These are phyloP conservation scores for Zaprionus lineosus DNA, from an alignment of 2,888 invertebrate genomes.

Conservation along the genomic window DNA sequence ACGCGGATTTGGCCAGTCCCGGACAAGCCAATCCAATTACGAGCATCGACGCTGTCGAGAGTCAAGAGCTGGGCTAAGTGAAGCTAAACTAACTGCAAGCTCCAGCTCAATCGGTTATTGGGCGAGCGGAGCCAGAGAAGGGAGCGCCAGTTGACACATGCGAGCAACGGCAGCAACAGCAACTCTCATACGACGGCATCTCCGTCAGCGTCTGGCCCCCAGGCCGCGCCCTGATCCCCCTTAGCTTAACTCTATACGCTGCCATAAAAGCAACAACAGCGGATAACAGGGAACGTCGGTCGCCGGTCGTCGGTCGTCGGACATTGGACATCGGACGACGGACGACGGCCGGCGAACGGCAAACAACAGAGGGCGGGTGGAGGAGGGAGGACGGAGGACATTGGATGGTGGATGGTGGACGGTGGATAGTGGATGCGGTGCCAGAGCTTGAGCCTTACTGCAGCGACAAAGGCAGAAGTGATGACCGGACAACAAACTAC, in stretches of 20 bases:
- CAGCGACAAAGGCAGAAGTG: conserved; percentile 75
- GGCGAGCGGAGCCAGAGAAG: conserved; percentile 13
- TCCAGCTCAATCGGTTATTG: conserved; percentile 13
- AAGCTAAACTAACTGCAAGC: conserved; percentile 48
- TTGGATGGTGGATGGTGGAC: background rate
- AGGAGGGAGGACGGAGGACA: background rate
- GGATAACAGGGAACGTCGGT: too few relatives aligned
- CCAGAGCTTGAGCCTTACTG: conserved; percentile 1
- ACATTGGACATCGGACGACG: too few relatives aligned
- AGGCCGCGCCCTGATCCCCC: conserved; percentile 13
- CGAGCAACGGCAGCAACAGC: conserved; percentile 28
- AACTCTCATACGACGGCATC: conserved; percentile 17
- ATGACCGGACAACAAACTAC: conserved; percentile 81
- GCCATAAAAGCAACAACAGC: conserved; percentile 73
- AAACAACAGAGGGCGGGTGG: conserved; percentile 1
- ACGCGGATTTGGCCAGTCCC: conserved; percentile 1
- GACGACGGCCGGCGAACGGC: too few relatives aligned
- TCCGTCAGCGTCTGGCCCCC: conserved; percentile 9
- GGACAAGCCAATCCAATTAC: conserved; percentile 56
- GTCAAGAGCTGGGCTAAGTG: conserved; percentile 50
- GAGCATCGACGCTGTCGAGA: conserved; percentile 27
- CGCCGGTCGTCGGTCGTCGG: too few relatives aligned
- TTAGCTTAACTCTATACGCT: conserved; percentile 56
- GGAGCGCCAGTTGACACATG: conserved; percentile 68
- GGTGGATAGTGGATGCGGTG: too few relatives aligned